Base-by-base conservation (phyloP, 2,797 vertebrate genomes). In the Etheostoma nigrum region DNA sequence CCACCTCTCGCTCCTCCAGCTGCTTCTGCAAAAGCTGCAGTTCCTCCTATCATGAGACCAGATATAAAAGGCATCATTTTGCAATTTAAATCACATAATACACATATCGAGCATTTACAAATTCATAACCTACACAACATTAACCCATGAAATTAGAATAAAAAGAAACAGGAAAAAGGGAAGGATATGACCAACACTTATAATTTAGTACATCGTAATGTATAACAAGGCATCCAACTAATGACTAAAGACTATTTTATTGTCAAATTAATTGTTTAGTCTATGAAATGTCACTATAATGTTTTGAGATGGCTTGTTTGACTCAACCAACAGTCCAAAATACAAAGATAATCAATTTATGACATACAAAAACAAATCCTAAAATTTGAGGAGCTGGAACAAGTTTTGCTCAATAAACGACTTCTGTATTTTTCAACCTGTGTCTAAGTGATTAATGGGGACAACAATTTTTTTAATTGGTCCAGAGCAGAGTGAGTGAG, bases 1-100 rank as follows among this genome's bases (percentile, higher is more conserved):
- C 96, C 0, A 71, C 81, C 85, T 98, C 97, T 27, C 94, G 96
- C 84, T 96, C 95, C 67, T 97, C 97, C 72, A 99, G 90, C 75
- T 96, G 95, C 72, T 90, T 95, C 93, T 97, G 96, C 81, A 99
- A 89, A 64, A 95, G 92, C 64, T 92, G 89, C 78, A 99, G 89
- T 66, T 99, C 97, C 67, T 97, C 97, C 98, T 99, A 75, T 1
- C 16, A 65, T 4, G 44, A 75, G 12, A 30, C 13, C 14, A 18
- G 27, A 68, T 4, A 9, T 0, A 15, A 23, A 23, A 27, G 48
- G 30, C 40, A 55, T 23, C 11, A 18, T 3, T 44, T 36, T 25
- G 10, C 18, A 19, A 45, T 36, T 51, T 36, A 36, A 16, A 25
- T 40, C 25, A 27, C 27, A 27, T 27, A 27, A 27, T 27, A 27